Conservation (phyloP, 2,113 vertebrate genomes). For the Phylloscopus trochilus region DNA sequence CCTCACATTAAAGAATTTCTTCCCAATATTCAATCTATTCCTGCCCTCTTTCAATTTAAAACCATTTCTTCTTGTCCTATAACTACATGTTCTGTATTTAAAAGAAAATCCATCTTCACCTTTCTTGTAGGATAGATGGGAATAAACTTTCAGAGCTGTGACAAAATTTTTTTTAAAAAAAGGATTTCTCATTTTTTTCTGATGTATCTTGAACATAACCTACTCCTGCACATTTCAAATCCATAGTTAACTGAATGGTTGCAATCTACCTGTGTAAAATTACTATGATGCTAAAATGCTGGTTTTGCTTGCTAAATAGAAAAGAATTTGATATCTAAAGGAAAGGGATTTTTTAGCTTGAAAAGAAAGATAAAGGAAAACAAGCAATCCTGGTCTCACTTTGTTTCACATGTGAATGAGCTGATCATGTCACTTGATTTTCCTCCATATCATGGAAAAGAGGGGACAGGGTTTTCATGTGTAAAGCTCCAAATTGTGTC, state of each 20-base stretch:
- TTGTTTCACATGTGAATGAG: neutral
- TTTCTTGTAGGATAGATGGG: neutral
- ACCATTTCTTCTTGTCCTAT: neutral
- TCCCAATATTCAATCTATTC: neutral
- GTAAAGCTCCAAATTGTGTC: neutral
- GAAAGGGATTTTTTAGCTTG: neutral
- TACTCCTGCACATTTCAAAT: neutral
- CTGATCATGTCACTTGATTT: neutral
- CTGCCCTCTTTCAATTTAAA: neutral
- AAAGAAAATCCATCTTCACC: too few species aligned
- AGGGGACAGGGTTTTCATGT: neutral
- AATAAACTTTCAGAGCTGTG: neutral
- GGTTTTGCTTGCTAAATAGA: neutral
- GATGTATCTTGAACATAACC: neutral
- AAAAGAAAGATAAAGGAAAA: too few species aligned
- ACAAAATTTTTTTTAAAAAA: neutral
- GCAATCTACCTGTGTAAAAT: neutral
- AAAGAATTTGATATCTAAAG: neutral
- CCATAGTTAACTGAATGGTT: fast-evolving
- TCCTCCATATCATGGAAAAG: neutral
- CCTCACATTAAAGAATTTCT: neutral
- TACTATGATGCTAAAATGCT: neutral
- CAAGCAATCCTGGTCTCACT: neutral
- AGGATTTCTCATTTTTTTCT: neutral
- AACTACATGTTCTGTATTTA: too few species aligned